Evolutionary conservation across 2,888 invertebrate species (phyloP), one percentile per base, ranked within the genome.

Genomic region (Hedychridium roseum): DNA sequence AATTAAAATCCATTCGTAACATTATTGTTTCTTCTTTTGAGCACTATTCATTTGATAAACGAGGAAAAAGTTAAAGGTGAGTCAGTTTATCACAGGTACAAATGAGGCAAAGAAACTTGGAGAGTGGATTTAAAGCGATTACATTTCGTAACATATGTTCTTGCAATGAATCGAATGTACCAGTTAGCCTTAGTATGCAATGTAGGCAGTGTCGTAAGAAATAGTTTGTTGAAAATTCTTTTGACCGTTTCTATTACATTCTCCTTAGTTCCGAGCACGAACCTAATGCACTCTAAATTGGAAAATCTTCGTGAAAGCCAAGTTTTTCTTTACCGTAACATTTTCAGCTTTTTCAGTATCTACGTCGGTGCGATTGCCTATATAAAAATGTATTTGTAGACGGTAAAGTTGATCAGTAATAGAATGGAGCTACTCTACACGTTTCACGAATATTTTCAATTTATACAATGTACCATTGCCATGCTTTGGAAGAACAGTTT

Each of bases 161-260:
- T 15, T 31, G 3, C 9, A 3, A 11, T 12, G 9, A 31, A 31
- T 31, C 54, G 50, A 38, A 56, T 54, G 46, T 53, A 52, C 54
- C 57, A 59, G 38, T n/a, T 52, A 56, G 53, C 55, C 55, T 47
- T 56, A 61, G 51, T 43, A 42, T 58, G 39, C 31, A 51, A 62
- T 66, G 58, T 60, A 70, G 71, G 71, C 71, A 71, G 71, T 71
- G 68, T 67, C 50, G 50, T 57, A 59, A 67, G 62, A 57, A 51
- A 48, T 46, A 48, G 42, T 50, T 62, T 48, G 52, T 46, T 58
- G 54, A 43, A 43, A 50, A 54, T 30, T 34, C 51, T 60, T 41
- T 32, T 43, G 41, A 49, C 34, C 34, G 31, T 47, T 60, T 50
- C 48, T 51, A 54, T 61, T 55, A 54, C 64, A 47, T 50, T 40